Evolutionary conservation across 2,113 vertebrate genomes (phyloP), one percentile per base, ranked within the genome.

Genomic region (Saimiri boliviensis): DNA sequence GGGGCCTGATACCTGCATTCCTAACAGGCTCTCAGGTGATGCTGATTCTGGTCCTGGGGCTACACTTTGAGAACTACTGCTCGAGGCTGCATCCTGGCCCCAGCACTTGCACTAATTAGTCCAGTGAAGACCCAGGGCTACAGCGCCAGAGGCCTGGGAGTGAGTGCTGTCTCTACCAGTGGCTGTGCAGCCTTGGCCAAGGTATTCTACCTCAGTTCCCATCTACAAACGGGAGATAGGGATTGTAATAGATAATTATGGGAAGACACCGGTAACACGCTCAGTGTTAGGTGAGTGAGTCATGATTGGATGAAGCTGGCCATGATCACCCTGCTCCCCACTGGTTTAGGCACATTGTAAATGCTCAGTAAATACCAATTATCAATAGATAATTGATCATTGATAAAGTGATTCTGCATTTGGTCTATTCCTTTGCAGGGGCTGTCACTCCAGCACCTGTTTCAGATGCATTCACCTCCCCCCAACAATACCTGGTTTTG

Each of bases 371-470:
- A 30, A 74, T 40, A 5, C 7, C 45, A 2, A 0, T 13, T 7
- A 20, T 47, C n/a, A 2, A 52, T 52, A 52, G 14, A 52, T 14
- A 52, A 52, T 52, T 16, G 49, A 52, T 52, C 16, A 52, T 52
- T 52, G 52, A 52, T 52, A 52, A 4, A 77, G 10, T 2, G 27
- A 40, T 14, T 21, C 54, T 76, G 40, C 1, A 14, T 25, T 16
- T 4, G 71, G 12, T 20, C 63, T 60, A 35, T 5, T 37, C 27
- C 23, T 82, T 70, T 60, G 30, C 16, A 4, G n/a, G 2, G 20
- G 17, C 37, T 32, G 1, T 9, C 19, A 7, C 54, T 12, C 0
- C 13, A 1, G 5, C 8, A 7, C 30, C 40, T 14, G 8, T 45
- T 70, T 77, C 3, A 1, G 45, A 17, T 32, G 54, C 25, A 6